Base-by-base conservation (phyloP, 2,113 vertebrate genomes). In the Dicaeum eximium region DNA sequence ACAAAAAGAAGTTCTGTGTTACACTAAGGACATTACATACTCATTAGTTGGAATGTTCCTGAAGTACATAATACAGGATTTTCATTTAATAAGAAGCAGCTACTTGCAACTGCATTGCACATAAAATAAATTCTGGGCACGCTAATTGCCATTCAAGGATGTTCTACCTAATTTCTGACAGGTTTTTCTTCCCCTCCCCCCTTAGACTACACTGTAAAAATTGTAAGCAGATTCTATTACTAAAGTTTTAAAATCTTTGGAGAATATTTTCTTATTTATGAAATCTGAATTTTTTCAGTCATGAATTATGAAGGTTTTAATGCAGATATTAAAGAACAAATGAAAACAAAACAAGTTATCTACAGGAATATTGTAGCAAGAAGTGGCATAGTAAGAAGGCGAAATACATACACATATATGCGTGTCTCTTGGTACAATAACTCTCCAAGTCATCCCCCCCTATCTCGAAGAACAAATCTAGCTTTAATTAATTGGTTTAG, bases 41-140 rank as follows among this genome's bases (percentile, higher is more conserved):
- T 98, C 97, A 95, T 98, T 98, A 98, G 96, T 51, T 58, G 92
- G 92, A 88, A 97, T 91, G 95, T 92, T 97, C 95, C 97, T 97
- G 88, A 87, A 97, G 96, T 93, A 93, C 93, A 84, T 95, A 95
- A 96, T 42, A 78, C 88, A 95, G 95, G 93, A 84, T 94, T 98
- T 97, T 96, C 80, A 96, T 97, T 97, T 97, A 97, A 97, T 97
- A 97, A 97, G 97, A 82, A 97, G 97, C 92, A 95, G 96, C 94
- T 95, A 97, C 96, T 95, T 96, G 97, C 97, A 97, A 96, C 84
- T 91, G 88, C 30, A 8, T 93, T 94, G 90, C 92, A 93, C 94
- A 92, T 92, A 93, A 97, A 95, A 97, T 95, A 97, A 97, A 97
- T 82, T 92, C 93, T 62, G 74, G 70, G 75, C 66, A 93, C 25